These are phyloP conservation scores for Sepiola atlantica DNA, from an alignment of 2,888 invertebrate species.

Conservation along the genomic window DNA sequence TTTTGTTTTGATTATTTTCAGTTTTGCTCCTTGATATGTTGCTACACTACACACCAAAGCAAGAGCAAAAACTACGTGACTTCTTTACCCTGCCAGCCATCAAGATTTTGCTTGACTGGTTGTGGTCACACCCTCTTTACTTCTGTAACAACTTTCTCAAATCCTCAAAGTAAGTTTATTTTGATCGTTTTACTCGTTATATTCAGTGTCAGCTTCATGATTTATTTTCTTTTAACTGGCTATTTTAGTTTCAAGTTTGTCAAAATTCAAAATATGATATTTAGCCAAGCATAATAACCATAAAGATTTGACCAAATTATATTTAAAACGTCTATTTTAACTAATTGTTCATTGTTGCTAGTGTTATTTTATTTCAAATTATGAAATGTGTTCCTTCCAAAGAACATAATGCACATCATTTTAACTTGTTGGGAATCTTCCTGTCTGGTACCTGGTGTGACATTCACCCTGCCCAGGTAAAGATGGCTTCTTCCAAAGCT, in stretches of 20 bases:
- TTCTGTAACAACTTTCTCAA: conserved; percentile 61
- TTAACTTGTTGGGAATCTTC: too few species aligned
- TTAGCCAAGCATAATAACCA: too few species aligned
- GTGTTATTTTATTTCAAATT: too few species aligned
- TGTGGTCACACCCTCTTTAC: conserved; percentile 71
- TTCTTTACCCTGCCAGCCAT: conserved; percentile 83
- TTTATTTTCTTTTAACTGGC: neutral
- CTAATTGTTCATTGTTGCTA: too few species aligned
- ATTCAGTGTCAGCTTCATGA: neutral
- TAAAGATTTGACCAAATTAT: too few species aligned
- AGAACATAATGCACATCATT: too few species aligned
- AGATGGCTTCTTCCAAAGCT: too few species aligned
- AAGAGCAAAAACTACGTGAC: conserved; percentile 78
- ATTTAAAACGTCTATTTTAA: too few species aligned
- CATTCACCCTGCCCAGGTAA: too few species aligned
- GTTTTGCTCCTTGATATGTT: conserved; percentile 70
- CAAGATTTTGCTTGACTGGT: conserved; percentile 86
- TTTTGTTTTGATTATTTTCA: conserved; percentile 54
- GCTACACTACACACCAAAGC: conserved; percentile 77
- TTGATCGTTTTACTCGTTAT: neutral
- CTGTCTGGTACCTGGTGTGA: too few species aligned
- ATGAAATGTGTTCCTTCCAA: too few species aligned
- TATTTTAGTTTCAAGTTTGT: neutral
- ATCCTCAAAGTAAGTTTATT: conserved; percentile 65
- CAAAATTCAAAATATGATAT: neutral